Percentiles rank a stretch among this genome's conserved stretches.
These are phyloP conservation scores for Tyrannus savana DNA, from an alignment of 2,113 vertebrate species.

Conservation along the genomic window DNA sequence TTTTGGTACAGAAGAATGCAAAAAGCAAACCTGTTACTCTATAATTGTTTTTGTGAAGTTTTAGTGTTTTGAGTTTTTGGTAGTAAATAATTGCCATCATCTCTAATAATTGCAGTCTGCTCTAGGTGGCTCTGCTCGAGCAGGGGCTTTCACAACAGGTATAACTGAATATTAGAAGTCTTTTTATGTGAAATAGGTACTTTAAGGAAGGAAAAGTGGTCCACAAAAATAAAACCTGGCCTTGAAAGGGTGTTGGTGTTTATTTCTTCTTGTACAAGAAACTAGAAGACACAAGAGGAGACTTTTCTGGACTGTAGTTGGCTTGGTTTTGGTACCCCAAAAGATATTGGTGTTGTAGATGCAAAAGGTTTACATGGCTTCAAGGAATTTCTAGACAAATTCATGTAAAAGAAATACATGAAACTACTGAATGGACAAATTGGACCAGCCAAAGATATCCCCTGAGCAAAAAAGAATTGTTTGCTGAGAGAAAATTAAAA, in stretches of 20 bases:
- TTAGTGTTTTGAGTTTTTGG: fast-evolving
- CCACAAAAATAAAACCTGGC: neutral
- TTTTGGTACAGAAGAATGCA: neutral
- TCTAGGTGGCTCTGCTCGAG: neutral
- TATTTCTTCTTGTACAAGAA: neutral
- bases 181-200: neutral
- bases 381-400: neutral
- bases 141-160: neutral
- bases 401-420: neutral
- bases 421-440: neutral
- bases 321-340: neutral
- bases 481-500: neutral
- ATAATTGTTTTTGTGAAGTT: neutral
- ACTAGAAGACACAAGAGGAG: neutral
- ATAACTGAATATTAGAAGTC: neutral
- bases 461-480: neutral
- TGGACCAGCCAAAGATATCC: neutral
- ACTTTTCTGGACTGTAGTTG: neutral
- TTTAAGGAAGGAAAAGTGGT: neutral
- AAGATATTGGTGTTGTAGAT: neutral
- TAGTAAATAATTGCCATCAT: neutral
- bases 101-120: neutral
- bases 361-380: neutral
- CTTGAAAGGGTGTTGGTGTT: neutral
- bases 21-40: neutral